Evolutionary conservation across 2,888 invertebrate species (phyloP), one percentile per base, ranked within the genome.

Genomic region (Caenorhabditis wallacei): DNA sequence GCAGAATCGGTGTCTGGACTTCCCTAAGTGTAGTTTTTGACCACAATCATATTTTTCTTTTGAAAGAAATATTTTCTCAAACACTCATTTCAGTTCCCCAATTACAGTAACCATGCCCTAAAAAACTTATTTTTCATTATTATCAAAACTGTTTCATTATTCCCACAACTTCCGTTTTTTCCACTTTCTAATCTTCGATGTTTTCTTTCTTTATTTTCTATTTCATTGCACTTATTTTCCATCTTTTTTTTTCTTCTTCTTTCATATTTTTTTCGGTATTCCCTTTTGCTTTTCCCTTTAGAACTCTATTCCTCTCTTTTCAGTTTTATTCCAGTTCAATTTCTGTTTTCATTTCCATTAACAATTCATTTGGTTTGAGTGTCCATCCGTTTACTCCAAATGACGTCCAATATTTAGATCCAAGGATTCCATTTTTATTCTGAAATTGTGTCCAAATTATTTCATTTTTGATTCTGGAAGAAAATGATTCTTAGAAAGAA

Each of bases 181-280:
- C n/a, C 40, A 13, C 20, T 40, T 40, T 59, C 35, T 57, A 18
- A 37, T 57, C 57, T 57, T 20, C 35, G 57, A 37, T 57, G 57
- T 66, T 48, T 43, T 76, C 66, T 35, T 57, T 68, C 37, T 59
- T 68, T 63, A 22, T 59, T 37, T 59, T 40, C 20, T 40, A 35
- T 59, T 40, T 11, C 59, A 59, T 11, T 59, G 20, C 59, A 59
- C 40, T 59, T 40, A 59, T 37, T 59, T 59, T 20, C 18, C 37
- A 20, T 37, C 48, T 75, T 26, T 66, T 57, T 56, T 59, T 76
- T 66, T 48, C 35, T 57, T 56, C n/a, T 18, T 68, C 37, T 40
- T 51, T 46, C 8, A 16, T n/a, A 13, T 5, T 2, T 26, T 30
- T 56, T 56, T 56, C 56, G 26, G 30, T 30, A 56, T 20, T 68